phyloP scores from a whole-genome alignment of 1,140 invertebrate species.

The Euglossa dilemma region DNA sequence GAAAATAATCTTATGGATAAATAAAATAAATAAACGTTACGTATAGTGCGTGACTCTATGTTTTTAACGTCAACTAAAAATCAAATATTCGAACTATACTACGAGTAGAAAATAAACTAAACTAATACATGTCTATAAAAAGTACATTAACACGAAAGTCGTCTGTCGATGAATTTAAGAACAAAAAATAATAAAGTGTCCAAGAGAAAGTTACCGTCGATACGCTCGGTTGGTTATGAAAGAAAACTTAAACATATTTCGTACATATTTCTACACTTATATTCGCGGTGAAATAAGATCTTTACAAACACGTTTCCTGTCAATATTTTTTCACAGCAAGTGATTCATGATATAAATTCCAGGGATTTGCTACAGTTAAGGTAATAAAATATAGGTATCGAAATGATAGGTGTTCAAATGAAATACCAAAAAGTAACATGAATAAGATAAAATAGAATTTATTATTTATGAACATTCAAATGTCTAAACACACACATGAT shows the following conservation, averaged over 20 bases:
- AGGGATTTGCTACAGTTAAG: too few relatives aligned
- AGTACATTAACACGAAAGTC: constrained; percentile 35
- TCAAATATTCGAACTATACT: neutral
- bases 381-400: too few relatives aligned
- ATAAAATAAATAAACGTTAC: too few relatives aligned
- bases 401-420: neutral
- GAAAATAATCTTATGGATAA: too few relatives aligned
- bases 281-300: neutral
- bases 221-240: constrained; percentile 15
- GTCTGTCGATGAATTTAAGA: constrained; percentile 3
- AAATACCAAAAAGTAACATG: neutral
- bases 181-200: constrained; percentile 17
- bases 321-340: neutral
- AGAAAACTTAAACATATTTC: constrained; percentile 6
- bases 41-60: too few relatives aligned
- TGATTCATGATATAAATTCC: too few relatives aligned
- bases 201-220: constrained; percentile 35
- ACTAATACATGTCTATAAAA: neutral
- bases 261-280: neutral
- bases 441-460: constrained; percentile 59
- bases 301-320: neutral
- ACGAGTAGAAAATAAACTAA: neutral
- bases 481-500: constrained; percentile 62
- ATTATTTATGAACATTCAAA: constrained; percentile 60
- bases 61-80: neutral